Base-by-base conservation (phyloP, 2,113 vertebrate genomes). In the Triplophysa siluroides region DNA sequence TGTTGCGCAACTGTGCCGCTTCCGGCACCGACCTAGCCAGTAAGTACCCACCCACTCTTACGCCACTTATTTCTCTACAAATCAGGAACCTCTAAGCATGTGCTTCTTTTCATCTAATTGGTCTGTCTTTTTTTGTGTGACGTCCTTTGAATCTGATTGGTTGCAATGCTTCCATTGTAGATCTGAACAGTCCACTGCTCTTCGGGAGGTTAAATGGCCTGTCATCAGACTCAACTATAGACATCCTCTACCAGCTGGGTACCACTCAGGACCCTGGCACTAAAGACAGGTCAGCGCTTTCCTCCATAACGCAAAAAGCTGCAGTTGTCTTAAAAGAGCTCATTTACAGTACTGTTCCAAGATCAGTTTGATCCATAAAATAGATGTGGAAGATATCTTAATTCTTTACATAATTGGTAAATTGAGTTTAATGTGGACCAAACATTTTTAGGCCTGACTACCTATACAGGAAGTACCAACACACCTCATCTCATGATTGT, bases 241-340 rank as follows among this genome's bases (percentile, higher is more conserved):
- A 99, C 89, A 99, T 99, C 88, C 94, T 99, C 66, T 99, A 98
- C 90, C 98, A 98, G 89, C 95, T 99, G 84, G 98, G 97, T 80
- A 99, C 97, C 74, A 98, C 97, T 33, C 98, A 99, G 87, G 98
- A 99, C 84, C 86, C 95, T 71, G 98, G 97, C 87, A 99, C 98
- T 86, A 98, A 98, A 92, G 97, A 99, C 90, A 95, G 98, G 98
- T 99, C 94, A 88, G 54, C 73, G 23, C 0, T 61, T 14, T 21
- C 23, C 24, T 4, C 38, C 21, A 65, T 38, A n/a, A 18, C 9
- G 7, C 33, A 47, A 16, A 2, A 10, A 52, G 6, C 11, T 66
- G 47, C 29, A 18, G 8, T 18, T 43, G 6, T 19, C 23, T 56
- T 24, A 23, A 26, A 1, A 52, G 41, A 13, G 16, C 64, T 54